Percentiles rank a stretch among this genome's conserved stretches.
Evolutionary conservation across 2,797 vertebrate genomes (phyloP).

Genomic region (Enteromius thamalakanensis): DNA sequence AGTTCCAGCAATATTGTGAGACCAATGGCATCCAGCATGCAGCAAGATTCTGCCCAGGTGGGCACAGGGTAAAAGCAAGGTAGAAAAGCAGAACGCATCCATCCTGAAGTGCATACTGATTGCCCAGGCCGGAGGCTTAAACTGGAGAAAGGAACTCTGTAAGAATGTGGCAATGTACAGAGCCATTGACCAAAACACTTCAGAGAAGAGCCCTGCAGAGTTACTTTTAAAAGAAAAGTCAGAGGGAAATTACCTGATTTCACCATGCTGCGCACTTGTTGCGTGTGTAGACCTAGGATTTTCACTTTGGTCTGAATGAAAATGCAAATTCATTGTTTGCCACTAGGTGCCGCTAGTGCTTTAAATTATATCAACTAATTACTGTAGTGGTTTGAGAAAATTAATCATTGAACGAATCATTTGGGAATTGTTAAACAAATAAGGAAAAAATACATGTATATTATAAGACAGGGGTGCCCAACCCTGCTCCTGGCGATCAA

Average conservation of each 20-base stretch:
- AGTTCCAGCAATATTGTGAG: conserved; percentile 10
- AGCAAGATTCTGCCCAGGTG: conserved; percentile 20
- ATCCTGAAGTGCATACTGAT: conserved; percentile 29
- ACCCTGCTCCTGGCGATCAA: no score
- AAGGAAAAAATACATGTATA: no score
- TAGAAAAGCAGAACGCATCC: conserved; percentile 29
- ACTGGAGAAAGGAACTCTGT: conserved; percentile 26
- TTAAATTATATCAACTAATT: no score
- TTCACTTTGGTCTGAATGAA: no score
- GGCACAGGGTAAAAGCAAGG: conserved; percentile 17
- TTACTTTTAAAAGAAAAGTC: conserved; percentile 23
- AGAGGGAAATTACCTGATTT: conserved; percentile 15
- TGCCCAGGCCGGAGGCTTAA: conserved; percentile 10
- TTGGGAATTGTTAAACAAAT: no score
- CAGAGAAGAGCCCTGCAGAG: conserved; percentile 17
- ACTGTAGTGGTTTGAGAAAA: no score
- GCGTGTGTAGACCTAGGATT: no score
- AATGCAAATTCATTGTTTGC: no score
- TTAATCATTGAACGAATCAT: no score
- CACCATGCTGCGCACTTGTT: background rate
- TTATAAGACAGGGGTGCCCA: no score
- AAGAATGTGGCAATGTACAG: conserved; percentile 36
- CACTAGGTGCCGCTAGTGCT: no score
- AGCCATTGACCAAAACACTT: conserved; percentile 14
- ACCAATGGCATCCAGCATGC: conserved; percentile 14